Conservation (phyloP, 2,888 invertebrate species). For the Latheticus oryzae region DNA sequence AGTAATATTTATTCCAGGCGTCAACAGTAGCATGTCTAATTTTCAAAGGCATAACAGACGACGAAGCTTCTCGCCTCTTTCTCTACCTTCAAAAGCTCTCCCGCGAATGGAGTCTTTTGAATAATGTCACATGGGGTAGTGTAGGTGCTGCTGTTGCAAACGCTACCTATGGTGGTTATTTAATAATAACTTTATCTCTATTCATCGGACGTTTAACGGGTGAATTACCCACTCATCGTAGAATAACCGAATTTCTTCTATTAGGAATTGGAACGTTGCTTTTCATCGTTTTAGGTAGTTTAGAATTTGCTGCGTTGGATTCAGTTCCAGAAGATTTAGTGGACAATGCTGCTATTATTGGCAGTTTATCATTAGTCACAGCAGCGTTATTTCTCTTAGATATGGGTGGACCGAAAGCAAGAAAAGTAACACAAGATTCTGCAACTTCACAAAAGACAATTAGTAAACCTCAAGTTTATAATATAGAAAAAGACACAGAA, state of each 20-base stretch:
- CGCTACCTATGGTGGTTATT: slow-evolving; percentile 76
- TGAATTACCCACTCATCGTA: slow-evolving; percentile 73
- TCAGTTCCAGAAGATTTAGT: slow-evolving; percentile 75
- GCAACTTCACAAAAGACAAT: slow-evolving; percentile 36
- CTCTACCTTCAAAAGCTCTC: slow-evolving; percentile 78
- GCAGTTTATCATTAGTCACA: slow-evolving; percentile 74
- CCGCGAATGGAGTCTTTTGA: slow-evolving; percentile 79
- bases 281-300: slow-evolving; percentile 76
- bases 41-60: slow-evolving; percentile 77
- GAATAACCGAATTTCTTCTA: slow-evolving; percentile 75
- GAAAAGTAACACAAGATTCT: slow-evolving; percentile 56
- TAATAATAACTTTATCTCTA: slow-evolving; percentile 77
- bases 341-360: slow-evolving; percentile 79
- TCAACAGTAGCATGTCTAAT: slow-evolving; percentile 76
- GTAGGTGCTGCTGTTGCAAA: slow-evolving; percentile 77
- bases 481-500: slow-evolving; percentile 51
- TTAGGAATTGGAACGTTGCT: slow-evolving; percentile 78
- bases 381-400: slow-evolving; percentile 78
- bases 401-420: slow-evolving; percentile 71
- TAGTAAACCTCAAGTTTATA: slow-evolving; percentile 47
- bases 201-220: slow-evolving; percentile 74
- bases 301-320: slow-evolving; percentile 78
- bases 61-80: slow-evolving; percentile 77
- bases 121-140: slow-evolving; percentile 79
- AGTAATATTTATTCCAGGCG: slow-evolving; percentile 66